Conservation (phyloP, 2,888 invertebrate species). For the Lutraria lutraria region DNA sequence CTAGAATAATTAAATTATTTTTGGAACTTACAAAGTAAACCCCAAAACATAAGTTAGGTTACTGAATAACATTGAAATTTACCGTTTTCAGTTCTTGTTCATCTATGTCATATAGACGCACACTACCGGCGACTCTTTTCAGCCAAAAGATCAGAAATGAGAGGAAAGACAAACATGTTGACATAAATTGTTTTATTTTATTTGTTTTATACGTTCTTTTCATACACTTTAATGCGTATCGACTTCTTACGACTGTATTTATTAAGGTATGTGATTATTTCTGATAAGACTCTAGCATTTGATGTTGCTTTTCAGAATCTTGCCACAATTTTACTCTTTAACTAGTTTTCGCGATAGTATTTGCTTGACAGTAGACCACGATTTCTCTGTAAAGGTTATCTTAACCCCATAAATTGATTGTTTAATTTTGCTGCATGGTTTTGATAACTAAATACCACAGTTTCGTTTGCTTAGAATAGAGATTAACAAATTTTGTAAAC, state of each 20-base stretch:
- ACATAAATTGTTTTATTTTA: neutral
- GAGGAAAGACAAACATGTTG: neutral
- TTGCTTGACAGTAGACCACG: too few relatives aligned
- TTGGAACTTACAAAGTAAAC: neutral
- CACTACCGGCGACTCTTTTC: neutral
- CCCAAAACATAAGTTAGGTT: neutral
- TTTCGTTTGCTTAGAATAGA: too few relatives aligned
- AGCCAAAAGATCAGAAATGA: neutral
- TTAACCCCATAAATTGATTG: too few relatives aligned
- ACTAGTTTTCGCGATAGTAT: neutral
- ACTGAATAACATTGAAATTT: neutral
- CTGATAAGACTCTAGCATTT: too few relatives aligned
- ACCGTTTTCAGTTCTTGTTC: neutral
- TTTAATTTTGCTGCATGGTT: too few relatives aligned
- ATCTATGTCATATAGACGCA: constrained; percentile 1
- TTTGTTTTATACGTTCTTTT: neutral
- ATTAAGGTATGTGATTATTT: too few relatives aligned
- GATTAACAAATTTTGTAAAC: too few relatives aligned
- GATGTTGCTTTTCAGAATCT: too few relatives aligned
- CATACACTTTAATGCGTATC: too few relatives aligned
- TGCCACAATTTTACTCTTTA: neutral
- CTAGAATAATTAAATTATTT: neutral
- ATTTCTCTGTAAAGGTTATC: too few relatives aligned
- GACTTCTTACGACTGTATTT: too few relatives aligned
- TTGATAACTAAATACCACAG: too few relatives aligned